Evolutionary conservation across 2,113 vertebrate species (phyloP).

Genomic region (Lathamus discolor): DNA sequence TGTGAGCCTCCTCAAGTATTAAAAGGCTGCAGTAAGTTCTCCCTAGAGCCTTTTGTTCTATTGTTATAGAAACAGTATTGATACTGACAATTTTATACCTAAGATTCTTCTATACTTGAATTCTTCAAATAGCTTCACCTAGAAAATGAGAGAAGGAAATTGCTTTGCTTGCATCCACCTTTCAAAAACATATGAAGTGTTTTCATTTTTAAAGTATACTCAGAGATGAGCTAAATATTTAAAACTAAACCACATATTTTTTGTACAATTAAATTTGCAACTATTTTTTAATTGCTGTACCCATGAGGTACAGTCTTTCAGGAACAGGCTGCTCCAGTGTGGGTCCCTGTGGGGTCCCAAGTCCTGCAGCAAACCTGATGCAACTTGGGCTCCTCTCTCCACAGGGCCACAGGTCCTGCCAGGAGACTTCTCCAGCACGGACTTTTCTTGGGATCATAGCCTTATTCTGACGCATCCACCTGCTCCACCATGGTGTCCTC

Average conservation of each 20-base stretch:
- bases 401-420: neutral
- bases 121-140: neutral
- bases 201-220: neutral
- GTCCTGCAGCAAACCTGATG: neutral
- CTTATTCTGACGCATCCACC: neutral
- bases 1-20: neutral
- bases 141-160: neutral
- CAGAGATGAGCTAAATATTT: neutral
- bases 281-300: neutral
- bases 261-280: neutral
- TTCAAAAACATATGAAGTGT: neutral
- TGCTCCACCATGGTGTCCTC: accelerated
- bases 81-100: neutral
- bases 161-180: neutral
- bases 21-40: neutral
- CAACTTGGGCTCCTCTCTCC: neutral
- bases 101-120: neutral
- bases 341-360: too few relatives aligned
- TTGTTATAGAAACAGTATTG: neutral
- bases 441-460: neutral
- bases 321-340: neutral
- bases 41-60: neutral
- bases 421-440: neutral
- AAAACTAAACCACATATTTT: neutral
- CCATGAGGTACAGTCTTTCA: neutral